Conservation (phyloP, 2,797 vertebrate genomes). For the Tokudaia muenninki region DNA sequence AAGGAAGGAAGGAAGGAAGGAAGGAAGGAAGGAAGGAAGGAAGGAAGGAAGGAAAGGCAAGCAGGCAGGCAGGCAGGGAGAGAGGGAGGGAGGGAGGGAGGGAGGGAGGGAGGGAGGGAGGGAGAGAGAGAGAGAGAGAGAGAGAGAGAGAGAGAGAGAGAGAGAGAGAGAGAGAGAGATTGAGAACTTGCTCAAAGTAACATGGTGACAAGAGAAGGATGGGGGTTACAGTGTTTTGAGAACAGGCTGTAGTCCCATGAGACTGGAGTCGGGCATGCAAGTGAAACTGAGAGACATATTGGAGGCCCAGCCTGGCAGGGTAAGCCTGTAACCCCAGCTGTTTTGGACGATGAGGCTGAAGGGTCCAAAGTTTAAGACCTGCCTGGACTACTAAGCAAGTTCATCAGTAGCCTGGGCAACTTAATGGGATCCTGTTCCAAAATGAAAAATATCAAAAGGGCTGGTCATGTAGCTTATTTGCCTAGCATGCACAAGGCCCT, state of each 20-base stretch:
- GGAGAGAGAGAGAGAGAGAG: not conserved
- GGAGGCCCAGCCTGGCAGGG: not conserved
- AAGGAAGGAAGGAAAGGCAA: not conserved
- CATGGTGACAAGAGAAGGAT: not conserved
- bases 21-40: not conserved
- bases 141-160: not conserved
- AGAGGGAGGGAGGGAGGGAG: not conserved
- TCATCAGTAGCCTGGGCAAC: not conserved
- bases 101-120: not conserved
- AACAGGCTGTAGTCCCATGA: not conserved
- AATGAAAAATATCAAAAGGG: not conserved
- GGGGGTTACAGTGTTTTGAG: not conserved
- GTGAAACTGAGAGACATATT: not conserved
- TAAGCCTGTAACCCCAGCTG: not conserved
- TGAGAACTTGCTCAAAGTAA: constrained; percentile 43
- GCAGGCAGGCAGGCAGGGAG: not conserved
- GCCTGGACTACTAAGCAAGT: not conserved
- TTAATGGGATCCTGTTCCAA: not conserved
- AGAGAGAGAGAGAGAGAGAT: not conserved
- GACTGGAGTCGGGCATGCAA: not conserved
- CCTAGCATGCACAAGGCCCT: not conserved
- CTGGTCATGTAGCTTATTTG: not conserved
- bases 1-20: not conserved
- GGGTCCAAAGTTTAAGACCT: not conserved
- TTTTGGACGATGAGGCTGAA: not conserved